A percentile compares a stretch with the other conserved stretches of the same genome.
These are phyloP conservation scores for Drosophila leonis DNA, from an alignment of 2,888 invertebrate genomes.

Conservation along the genomic window DNA sequence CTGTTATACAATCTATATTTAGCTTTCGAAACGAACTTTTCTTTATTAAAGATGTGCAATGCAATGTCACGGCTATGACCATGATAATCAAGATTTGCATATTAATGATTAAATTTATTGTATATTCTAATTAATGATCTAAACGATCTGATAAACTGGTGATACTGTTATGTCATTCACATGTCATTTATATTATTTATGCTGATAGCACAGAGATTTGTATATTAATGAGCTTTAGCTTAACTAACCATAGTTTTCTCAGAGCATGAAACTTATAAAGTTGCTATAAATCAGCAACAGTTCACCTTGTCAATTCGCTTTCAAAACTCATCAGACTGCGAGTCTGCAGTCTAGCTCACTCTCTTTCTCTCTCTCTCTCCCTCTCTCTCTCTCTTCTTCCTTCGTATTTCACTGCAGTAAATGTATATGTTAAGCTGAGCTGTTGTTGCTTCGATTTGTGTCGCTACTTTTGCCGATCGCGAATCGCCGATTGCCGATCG, in stretches of 20 bases:
- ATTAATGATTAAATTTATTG: background rate
- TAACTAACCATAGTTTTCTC: background rate
- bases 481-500: conserved; percentile 35
- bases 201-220: background rate
- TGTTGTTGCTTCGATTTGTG: conserved; percentile 44
- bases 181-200: conserved; percentile 1
- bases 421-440: conserved; percentile 41
- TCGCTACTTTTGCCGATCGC: conserved; percentile 24
- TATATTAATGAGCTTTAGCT: conserved; percentile 5
- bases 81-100: background rate
- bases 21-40: background rate
- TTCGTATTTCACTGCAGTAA: conserved; percentile 17
- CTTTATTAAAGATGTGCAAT: too few relatives aligned
- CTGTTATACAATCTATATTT: background rate
- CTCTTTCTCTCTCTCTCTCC: conserved; percentile 2
- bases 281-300: conserved; percentile 17
- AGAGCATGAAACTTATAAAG: conserved; percentile 15
- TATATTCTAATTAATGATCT: background rate
- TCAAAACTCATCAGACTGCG: conserved; percentile 36
- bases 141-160: too few relatives aligned
- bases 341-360: conserved; percentile 7
- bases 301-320: conserved; percentile 54
- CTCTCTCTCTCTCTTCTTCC: background rate
- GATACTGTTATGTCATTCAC: background rate
- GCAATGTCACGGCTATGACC: too few relatives aligned